phyloP scores from a whole-genome alignment of 2,888 invertebrate species.

The Rhamphomyia laevipes region DNA sequence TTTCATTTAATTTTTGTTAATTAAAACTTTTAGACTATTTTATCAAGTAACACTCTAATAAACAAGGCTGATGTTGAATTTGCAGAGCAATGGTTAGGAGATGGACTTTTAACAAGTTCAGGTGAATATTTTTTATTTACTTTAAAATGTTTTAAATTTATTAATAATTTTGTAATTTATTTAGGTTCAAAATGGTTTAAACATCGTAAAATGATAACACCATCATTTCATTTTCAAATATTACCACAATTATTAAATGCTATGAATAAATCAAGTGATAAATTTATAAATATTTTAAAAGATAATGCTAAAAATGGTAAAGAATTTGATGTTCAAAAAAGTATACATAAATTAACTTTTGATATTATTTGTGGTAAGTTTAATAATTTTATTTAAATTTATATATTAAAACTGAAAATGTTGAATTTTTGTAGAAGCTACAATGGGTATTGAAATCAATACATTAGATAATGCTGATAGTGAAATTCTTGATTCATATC shows the following conservation, averaged over 20 bases:
- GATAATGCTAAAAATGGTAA: conserved; percentile 15
- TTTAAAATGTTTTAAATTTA: not conserved
- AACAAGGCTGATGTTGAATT: conserved; percentile 37
- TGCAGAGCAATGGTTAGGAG: conserved; percentile 38
- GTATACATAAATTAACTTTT: conserved; percentile 39
- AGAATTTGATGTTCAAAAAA: conserved; percentile 39
- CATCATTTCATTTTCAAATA: conserved; percentile 36
- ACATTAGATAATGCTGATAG: conserved; percentile 39
- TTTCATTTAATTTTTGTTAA: not conserved
- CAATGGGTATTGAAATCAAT: conserved; percentile 49
- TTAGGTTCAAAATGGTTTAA: conserved; percentile 38
- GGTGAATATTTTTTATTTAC: conserved; percentile 15
- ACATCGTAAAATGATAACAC: conserved; percentile 40
- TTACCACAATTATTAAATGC: conserved; percentile 29
- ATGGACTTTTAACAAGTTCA: conserved; percentile 38
- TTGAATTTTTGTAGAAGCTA: conserved; percentile 40
- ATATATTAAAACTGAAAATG: not conserved
- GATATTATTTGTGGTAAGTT: conserved; percentile 40
- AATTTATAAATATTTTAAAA: conserved; percentile 34
- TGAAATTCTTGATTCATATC: conserved; percentile 41
- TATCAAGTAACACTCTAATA: conserved; percentile 35
- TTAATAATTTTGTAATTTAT: no score
- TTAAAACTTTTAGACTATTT: conserved; percentile 20
- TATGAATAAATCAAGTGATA: conserved; percentile 38
- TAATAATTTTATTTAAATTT: not conserved